A percentile compares a stretch with the other conserved stretches of the same genome.
phyloP scores from a whole-genome alignment of 2,797 vertebrate species.

The Bradypus variegatus region DNA sequence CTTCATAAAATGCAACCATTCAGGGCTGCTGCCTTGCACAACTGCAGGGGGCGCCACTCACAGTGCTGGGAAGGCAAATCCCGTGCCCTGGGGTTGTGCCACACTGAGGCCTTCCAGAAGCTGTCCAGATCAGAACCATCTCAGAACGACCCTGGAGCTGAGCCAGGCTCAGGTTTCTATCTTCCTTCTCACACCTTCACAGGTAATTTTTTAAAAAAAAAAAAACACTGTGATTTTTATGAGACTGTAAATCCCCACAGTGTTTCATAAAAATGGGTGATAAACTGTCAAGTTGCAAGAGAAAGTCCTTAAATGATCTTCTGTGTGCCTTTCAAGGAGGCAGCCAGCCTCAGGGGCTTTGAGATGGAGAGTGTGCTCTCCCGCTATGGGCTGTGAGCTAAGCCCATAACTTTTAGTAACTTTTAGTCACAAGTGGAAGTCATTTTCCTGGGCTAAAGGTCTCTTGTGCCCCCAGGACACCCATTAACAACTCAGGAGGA shows the following conservation, averaged over 20 bases:
- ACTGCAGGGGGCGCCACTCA: accelerated
- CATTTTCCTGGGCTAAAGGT: not conserved
- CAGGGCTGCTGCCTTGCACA: not conserved
- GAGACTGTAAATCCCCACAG: not conserved
- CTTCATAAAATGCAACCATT: not conserved
- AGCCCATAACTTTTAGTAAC: not conserved
- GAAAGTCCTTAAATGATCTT: not conserved
- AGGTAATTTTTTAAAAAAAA: not conserved
- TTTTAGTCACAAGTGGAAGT: accelerated
- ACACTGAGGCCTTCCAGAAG: not conserved
- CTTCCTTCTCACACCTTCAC: not conserved
- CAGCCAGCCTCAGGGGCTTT: not conserved
- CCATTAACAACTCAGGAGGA: not conserved
- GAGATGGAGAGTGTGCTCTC: not conserved
- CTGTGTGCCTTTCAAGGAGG: not conserved
- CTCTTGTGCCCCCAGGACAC: not conserved
- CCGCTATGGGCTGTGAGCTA: not conserved
- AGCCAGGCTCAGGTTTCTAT: not conserved
- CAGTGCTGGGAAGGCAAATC: not conserved
- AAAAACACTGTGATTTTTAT: not conserved
- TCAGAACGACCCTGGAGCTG: not conserved
- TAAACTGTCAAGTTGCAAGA: not conserved
- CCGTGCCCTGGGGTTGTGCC: not conserved
- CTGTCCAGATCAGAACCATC: not conserved
- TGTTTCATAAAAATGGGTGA: not conserved